Base-by-base conservation (phyloP, 1,140 invertebrate species). In the Bathynomus jamesi region DNA sequence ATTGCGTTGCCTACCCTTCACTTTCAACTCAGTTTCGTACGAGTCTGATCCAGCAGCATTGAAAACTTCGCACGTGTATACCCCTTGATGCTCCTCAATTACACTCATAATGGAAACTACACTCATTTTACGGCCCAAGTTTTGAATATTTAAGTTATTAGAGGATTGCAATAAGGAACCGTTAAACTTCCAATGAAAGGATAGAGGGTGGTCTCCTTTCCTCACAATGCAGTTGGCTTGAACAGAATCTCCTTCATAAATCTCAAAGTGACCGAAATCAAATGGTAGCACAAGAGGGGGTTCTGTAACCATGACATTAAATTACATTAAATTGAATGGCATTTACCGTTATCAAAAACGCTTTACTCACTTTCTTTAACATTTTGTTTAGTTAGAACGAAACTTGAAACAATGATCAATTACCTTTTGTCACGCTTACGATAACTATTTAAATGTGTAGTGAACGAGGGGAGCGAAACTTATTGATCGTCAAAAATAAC, bases 131-230 rank as follows among this genome's bases (percentile, higher is more conserved):
- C 81, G 80, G 32, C 80, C 81, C 64, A 81, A 53, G 46, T 71
- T 68, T 30, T 64, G 64, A 29, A 77, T 68, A n/a, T 53, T 62
- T 32, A 77, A 67, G 24, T 78, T 82, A 83, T 87, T 87, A 89
- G 70, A 84, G 83, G 78, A 89, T 21, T 74, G 75, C 7, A 81
- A 65, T 10, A 73, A 73, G 75, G 86, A 28, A 27, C 75, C 75
- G 60, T 70, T 67, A 62, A 76, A 76, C 7, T 67, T 46, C 75
- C 75, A 76, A 29, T 40, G 30, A 46, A 76, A 73, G n/a, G 71
- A 70, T 65, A 80, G 70, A 17, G 79, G 83, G 79, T 70, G 81
- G 74, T 78, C 83, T 76, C 64, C 83, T 80, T 79, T 82, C 76
- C 76, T 76, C 61, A 74, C 82, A 80, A 71, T 80, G 78, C 69